Evolutionary conservation across 2,113 vertebrate species (phyloP).

Genomic region (Perca fluviatilis): DNA sequence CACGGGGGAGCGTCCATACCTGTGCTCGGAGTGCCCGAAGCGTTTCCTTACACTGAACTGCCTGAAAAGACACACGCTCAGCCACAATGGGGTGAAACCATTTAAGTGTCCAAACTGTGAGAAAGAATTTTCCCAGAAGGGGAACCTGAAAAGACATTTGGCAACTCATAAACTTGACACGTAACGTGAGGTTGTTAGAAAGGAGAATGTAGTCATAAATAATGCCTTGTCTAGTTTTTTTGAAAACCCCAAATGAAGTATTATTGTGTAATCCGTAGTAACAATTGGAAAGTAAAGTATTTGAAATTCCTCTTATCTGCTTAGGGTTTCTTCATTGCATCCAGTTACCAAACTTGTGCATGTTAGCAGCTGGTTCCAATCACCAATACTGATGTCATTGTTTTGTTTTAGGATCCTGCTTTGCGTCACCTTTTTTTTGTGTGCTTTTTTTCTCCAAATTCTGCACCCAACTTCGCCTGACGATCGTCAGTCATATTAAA

Average conservation of each 20-base stretch:
- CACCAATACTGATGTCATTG: background rate
- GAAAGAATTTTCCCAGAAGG: conserved; percentile 73
- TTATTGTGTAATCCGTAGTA: background rate
- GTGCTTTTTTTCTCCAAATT: background rate
- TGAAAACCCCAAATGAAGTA: too few species aligned
- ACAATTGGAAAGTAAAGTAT: background rate
- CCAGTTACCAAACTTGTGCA: background rate
- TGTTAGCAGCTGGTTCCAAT: too few species aligned
- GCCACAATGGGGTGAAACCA: conserved; percentile 71
- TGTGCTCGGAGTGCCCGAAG: conserved; percentile 68
- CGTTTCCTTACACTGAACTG: conserved; percentile 73
- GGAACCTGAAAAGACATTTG: conserved; percentile 76
- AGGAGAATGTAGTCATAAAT: background rate
- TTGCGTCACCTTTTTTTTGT: background rate
- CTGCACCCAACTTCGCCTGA: background rate
- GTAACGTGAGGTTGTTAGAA: background rate
- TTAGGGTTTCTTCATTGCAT: background rate
- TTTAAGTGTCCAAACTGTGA: conserved; percentile 71
- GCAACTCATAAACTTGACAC: conserved; percentile 57
- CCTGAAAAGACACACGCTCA: conserved; percentile 73
- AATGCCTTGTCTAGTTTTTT: background rate
- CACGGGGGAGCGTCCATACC: conserved; percentile 72
- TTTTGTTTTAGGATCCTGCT: background rate
- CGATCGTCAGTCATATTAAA: background rate
- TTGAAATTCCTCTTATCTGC: background rate